phyloP scores from a whole-genome alignment of 2,888 invertebrate genomes.

The Acholoe squamosa region DNA sequence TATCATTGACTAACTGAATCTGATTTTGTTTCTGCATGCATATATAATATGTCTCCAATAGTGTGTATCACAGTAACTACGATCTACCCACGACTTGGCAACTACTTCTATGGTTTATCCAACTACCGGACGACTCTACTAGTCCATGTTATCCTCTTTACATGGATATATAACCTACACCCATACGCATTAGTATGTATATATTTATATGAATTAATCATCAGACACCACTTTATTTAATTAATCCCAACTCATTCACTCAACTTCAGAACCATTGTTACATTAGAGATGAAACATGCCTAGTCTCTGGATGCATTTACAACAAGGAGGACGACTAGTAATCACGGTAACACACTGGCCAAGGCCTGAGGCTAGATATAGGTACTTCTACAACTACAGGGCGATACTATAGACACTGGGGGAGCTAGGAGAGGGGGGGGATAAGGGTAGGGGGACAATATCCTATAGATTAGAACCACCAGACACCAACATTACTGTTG shows the following conservation, averaged over 20 bases:
- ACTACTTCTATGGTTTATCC: constrained; percentile 6
- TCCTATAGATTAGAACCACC: constrained; percentile 5
- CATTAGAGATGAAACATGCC: constrained; percentile 8
- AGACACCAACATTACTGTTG: not conserved
- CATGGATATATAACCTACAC: not conserved
- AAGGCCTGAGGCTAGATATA: not conserved
- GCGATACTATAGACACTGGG: not conserved
- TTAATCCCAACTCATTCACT: not conserved
- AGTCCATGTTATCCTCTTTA: not conserved
- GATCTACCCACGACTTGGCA: constrained; percentile 17
- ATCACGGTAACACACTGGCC: constrained; percentile 26
- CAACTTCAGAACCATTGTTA: not conserved
- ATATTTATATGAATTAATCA: constrained; percentile 5
- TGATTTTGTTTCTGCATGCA: constrained; percentile 38
- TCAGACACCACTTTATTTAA: constrained; percentile 6
- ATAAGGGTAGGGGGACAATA: constrained; percentile 5
- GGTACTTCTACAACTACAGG: constrained; percentile 27
- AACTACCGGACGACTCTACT: not conserved
- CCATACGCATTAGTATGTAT: constrained; percentile 30
- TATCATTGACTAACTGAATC: not conserved
- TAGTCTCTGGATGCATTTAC: not conserved
- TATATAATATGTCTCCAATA: constrained; percentile 18
- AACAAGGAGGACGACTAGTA: not conserved
- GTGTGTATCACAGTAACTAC: constrained; percentile 49
- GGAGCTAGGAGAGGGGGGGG: not conserved